Percentiles rank a stretch among this genome's conserved stretches.
phyloP scores from a whole-genome alignment of 2,888 invertebrate genomes.

The Torymus tubicola region DNA sequence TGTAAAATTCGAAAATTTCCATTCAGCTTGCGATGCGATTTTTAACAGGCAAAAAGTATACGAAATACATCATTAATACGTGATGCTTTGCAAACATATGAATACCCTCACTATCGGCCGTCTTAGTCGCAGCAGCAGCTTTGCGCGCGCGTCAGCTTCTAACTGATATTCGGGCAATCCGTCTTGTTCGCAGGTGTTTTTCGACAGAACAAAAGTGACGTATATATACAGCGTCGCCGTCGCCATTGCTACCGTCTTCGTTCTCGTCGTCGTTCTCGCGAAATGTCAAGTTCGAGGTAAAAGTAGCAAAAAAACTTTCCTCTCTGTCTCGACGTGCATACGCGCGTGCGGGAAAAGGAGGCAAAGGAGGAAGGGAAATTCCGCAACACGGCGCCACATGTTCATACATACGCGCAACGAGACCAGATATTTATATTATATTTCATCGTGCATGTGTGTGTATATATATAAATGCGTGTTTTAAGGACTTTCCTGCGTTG shows the following conservation, averaged over 20 bases:
- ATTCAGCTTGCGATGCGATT: no score
- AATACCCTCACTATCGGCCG: no score
- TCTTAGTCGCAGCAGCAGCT: background rate
- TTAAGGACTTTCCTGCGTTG: background rate
- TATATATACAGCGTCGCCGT: no score
- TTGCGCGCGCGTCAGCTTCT: slow-evolving; percentile 14
- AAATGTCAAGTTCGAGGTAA: slow-evolving; percentile 45
- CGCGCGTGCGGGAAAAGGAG: background rate
- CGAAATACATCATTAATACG: no score
- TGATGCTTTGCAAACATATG: no score
- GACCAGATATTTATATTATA: background rate
- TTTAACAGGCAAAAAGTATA: no score
- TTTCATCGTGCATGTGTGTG: background rate
- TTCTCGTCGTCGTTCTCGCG: slow-evolving; percentile 2
- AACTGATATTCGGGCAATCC: slow-evolving; percentile 10
- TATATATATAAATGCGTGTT: background rate
- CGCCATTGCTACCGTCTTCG: background rate
- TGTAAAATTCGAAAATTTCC: no score
- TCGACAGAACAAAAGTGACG: slow-evolving; percentile 24
- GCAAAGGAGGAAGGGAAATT: no score
- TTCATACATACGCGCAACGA: no score
- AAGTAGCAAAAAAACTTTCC: slow-evolving; percentile 31
- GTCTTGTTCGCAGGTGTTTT: slow-evolving; percentile 33
- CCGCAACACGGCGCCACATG: no score
- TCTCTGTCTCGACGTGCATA: background rate